A percentile compares a stretch with the other conserved stretches of the same genome.
These are phyloP conservation scores for Oophaga pumilio DNA, from an alignment of 2,113 vertebrate genomes.

Conservation along the genomic window DNA sequence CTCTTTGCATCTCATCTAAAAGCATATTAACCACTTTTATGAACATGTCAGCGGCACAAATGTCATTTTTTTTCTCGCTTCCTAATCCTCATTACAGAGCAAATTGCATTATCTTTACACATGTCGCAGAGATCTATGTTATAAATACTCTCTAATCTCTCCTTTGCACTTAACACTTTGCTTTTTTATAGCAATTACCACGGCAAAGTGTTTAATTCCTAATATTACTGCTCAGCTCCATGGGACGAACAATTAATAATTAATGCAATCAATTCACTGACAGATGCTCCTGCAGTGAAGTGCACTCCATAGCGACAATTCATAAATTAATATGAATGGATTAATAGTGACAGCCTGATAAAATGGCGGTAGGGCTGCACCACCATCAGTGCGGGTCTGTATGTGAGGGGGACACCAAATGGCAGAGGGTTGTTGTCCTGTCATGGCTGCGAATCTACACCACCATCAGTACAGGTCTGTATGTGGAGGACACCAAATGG, in stretches of 20 bases:
- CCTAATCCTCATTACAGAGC: slow-evolving; percentile 51
- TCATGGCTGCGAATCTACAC: neutral
- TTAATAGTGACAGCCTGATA: slow-evolving; percentile 19
- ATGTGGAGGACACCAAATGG: too few relatives aligned
- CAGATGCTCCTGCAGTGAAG: slow-evolving; percentile 49
- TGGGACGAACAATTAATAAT: slow-evolving; percentile 50
- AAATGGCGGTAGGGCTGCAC: slow-evolving; percentile 12
- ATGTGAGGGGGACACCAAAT: neutral
- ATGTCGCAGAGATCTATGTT: slow-evolving; percentile 26
- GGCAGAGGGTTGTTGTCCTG: neutral
- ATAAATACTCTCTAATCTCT: slow-evolving; percentile 56
- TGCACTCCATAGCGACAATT: slow-evolving; percentile 36
- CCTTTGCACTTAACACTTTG: slow-evolving; percentile 55
- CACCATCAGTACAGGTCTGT: too few relatives aligned
- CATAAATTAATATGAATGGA: slow-evolving; percentile 45
- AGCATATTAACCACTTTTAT: slow-evolving; percentile 57
- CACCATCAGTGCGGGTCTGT: neutral
- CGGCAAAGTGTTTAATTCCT: slow-evolving; percentile 48
- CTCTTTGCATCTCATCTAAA: slow-evolving; percentile 39
- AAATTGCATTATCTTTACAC: slow-evolving; percentile 58
- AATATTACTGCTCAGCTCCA: slow-evolving; percentile 40
- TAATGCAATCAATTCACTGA: slow-evolving; percentile 43
- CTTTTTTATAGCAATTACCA: slow-evolving; percentile 51
- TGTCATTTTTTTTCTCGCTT: slow-evolving; percentile 32
- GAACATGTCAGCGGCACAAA: slow-evolving; percentile 45